Base-by-base conservation (phyloP, 2,797 vertebrate genomes). In the Sparus aurata region DNA sequence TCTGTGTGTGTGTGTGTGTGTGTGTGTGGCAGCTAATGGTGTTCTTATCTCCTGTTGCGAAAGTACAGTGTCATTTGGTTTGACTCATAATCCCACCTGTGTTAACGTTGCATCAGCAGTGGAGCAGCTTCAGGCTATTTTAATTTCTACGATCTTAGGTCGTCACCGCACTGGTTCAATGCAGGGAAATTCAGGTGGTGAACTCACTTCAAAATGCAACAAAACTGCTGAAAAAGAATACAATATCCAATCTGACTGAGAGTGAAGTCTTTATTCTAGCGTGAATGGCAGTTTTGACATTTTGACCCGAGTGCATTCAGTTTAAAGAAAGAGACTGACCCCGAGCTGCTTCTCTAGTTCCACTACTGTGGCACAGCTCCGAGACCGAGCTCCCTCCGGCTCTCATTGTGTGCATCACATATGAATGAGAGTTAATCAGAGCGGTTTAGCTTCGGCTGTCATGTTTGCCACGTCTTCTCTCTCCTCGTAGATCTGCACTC, bases 401-500 rank as follows among this genome's bases (percentile, higher is more conserved):
- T 73, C 18, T 38, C 3, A 38, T 54, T 30, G 7, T 12, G n/a
- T 16, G 8, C 53, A 23, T 67, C 22, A 15, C 34, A 54, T 34
- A 43, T 59, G 55, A 80, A 70, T 59, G 22, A 76, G 66, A 15
- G 30, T 7, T 60, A 55, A 30, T 18, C 63, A 10, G 6, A 70
- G 43, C 0, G 30, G 12, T 41, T 0, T 4, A 23, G 13, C 18
- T n/a, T 20, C 16, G 41, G 15, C 8, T 67, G 49, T 57, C 38
- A 47, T 12, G 3, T 47, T 66, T 60, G 46, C 57, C 25, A 18
- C 1, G 0, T 73, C 22, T 5, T 60, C 30, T 72, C 23, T 78
- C 23, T 70, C 65, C 53, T 1, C 63, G 23, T 86, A 99, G 98
- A 99, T 99, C 89, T 99, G 98, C 79, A 97, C 96, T 20, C 98